phyloP scores from a whole-genome alignment of 2,888 invertebrate genomes.

The Galeruca laticollis region DNA sequence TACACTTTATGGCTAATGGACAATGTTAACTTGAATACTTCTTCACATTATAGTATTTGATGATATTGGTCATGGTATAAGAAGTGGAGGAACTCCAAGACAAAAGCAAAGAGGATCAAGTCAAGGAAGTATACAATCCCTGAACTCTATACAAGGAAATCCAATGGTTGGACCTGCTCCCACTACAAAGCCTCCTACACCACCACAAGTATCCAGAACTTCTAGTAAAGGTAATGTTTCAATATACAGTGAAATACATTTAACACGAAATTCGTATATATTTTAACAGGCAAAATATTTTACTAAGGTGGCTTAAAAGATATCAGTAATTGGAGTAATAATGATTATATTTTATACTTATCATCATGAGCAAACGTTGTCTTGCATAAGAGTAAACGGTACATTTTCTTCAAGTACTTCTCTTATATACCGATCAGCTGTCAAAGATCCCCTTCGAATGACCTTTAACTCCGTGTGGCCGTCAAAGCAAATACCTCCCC shows the following conservation, averaged over 20 bases:
- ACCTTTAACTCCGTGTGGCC: too few species aligned
- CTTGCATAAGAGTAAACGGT: too few species aligned
- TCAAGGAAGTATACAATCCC: conserved; percentile 72
- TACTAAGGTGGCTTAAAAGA: too few species aligned
- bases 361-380: too few species aligned
- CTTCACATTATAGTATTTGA: conserved; percentile 76
- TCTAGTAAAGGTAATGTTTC: conserved; percentile 61
- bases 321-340: too few species aligned
- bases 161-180: conserved; percentile 84
- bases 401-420: too few species aligned
- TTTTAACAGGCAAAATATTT: too few species aligned
- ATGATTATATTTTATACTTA: too few species aligned
- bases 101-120: conserved; percentile 82
- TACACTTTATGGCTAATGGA: neutral
- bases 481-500: too few species aligned
- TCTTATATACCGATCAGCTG: too few species aligned
- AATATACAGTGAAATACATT: neutral
- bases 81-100: conserved; percentile 78
- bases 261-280: too few species aligned
- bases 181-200: conserved; percentile 95
- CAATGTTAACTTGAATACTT: neutral
- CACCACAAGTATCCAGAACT: conserved; percentile 83
- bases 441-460: too few species aligned
- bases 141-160: conserved; percentile 65
- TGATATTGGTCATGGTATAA: conserved; percentile 93